Evolutionary conservation across 2,797 vertebrate species (phyloP), one percentile per base, ranked within the genome.

Genomic region (Orientallactaga sibirica): DNA sequence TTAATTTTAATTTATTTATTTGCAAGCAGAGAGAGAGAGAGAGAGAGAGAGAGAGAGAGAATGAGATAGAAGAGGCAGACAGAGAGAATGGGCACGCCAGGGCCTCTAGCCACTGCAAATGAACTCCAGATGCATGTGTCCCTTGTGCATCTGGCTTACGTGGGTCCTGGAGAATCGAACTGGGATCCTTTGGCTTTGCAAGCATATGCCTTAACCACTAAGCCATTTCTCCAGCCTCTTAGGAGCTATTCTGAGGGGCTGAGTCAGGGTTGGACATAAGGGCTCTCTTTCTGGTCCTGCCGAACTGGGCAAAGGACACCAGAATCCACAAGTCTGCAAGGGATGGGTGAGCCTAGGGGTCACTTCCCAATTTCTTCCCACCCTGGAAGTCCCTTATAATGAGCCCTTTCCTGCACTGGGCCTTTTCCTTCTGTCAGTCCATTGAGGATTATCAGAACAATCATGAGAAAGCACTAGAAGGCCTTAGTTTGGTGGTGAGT

Each of bases 301-400:
- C 19, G 24, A 93, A 79, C 2, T 27, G 70, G 85, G 64, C 25
- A 80, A 81, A 86, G 93, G 68, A 33, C 7, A 55, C 11, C 16
- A 80, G 78, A 83, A 81, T 70, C 94, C 62, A 89, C 15, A 90
- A 90, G 67, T 62, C 52, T 58, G 71, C 11, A 90, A 62, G 79
- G 29, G 62, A 48, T 1, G n/a, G 52, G n/a, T 55, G 48, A 66
- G 55, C 33, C 64, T 52, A 84, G 67, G n/a, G 5, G n/a, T 29
- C 22, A 74, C 25, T 24, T 64, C 83, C 22, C 52, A 41, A 25
- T 58, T 94, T 86, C 85, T 85, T 71, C 73, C 55, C 52, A 76
- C 37, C 52, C 61, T 66, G n/a, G 62, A 58, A 73, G 25, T 27
- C 80, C 84, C 85, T 64, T 22, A 66, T 1, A 9, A 78, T 14